A percentile compares a stretch with the other conserved stretches of the same genome.
These are phyloP conservation scores for Mormoops blainvillei DNA, from an alignment of 2,113 vertebrate genomes.

Conservation along the genomic window DNA sequence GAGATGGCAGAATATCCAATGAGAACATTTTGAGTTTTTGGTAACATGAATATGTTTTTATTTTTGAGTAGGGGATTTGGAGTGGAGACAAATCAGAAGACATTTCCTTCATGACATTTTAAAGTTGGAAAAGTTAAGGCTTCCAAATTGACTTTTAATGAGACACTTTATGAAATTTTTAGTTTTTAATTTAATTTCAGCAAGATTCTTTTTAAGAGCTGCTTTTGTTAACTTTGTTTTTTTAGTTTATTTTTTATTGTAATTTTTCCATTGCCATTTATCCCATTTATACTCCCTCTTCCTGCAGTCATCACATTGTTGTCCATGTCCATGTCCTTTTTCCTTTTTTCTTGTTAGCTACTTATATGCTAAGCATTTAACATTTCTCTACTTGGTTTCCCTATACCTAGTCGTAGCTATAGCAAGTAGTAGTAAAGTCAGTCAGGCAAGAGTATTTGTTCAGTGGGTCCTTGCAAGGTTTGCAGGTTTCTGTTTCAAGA, in stretches of 20 bases:
- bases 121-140: neutral
- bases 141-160: neutral
- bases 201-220: neutral
- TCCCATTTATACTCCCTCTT: no score
- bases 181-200: slow-evolving; percentile 26
- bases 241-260: no score
- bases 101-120: neutral
- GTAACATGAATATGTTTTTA: neutral
- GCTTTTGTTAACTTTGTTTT: no score
- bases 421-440: slow-evolving; percentile 38
- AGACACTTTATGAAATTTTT: slow-evolving; percentile 10
- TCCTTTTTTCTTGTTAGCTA: neutral
- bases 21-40: neutral
- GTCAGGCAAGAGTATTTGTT: slow-evolving; percentile 38
- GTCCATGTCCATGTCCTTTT: no score
- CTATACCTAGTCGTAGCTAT: slow-evolving; percentile 17
- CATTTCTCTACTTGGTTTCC: slow-evolving; percentile 46
- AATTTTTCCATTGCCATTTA: no score
- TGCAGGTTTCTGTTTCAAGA: slow-evolving; percentile 1
- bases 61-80: neutral
- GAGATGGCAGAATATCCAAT: neutral
- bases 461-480: slow-evolving; percentile 37
- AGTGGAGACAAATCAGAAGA: neutral
- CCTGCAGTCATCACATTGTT: no score
- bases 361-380: neutral